Base-by-base conservation (phyloP, 2,888 invertebrate species). In the Nymphalis urticae region DNA sequence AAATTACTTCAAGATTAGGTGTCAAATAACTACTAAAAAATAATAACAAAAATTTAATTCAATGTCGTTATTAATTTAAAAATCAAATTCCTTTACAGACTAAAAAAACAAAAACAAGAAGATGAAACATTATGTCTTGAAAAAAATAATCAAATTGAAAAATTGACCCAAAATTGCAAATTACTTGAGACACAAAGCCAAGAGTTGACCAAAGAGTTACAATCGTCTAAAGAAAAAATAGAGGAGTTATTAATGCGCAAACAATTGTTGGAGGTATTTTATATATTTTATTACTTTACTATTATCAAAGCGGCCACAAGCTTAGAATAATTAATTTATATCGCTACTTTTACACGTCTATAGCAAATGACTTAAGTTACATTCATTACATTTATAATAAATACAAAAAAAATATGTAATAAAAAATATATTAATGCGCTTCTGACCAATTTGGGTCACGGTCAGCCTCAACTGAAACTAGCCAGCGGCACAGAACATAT, bases 71-170 rank as follows among this genome's bases (percentile, higher is more conserved):
- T 7, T n/a, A n/a, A 17, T 50, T 8, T n/a, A 4, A 50, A n/a
- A 50, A 50, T 50, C 19, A 19, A n/a, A 32, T 51, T 54, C 0
- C 4, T 32, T 72, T 72, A 10, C 74, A 90, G 91, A 71, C 75
- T 88, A 47, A 82, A 88, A 68, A 88, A 86, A 71, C 85, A 87
- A 79, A 92, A 87, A 72, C 84, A 83, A 51, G 87, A 89, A 4
- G 87, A 80, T 17, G 83, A 85, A 16, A 84, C 77, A 48, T 66
- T 75, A 8, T 66, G 83, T 0, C 75, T 72, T 24, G 87, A 87
- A 60, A 90, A 84, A 65, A 87, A 85, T 27, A 82, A 80, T 62
- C 83, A 85, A 66, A 75, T 91, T 7, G 84, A 89, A 59, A 84
- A 85, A 21, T 75, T 92, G 21, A 80, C 80, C 32, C 79, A 84